Evolutionary conservation across 2,797 vertebrate species (phyloP).

Genomic region (Iguana delicatissima): DNA sequence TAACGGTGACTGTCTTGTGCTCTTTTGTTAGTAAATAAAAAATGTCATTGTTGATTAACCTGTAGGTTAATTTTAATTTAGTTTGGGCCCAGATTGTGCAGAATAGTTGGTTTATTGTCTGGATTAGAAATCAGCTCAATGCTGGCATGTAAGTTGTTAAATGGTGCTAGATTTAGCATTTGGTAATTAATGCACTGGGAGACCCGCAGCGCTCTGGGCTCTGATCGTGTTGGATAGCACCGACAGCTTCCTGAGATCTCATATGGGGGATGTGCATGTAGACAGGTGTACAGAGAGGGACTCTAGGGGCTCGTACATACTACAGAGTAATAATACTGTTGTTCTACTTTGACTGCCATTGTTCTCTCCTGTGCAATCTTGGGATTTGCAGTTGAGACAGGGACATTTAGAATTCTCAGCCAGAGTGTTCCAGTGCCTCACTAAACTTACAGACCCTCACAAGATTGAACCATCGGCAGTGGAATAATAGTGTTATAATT

Average conservation of each 20-base stretch:
- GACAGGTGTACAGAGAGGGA: neutral
- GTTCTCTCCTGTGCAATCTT: no score
- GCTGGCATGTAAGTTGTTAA: neutral
- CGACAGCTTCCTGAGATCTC: neutral
- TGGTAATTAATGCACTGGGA: neutral
- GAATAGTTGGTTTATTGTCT: neutral
- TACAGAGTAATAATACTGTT: no score
- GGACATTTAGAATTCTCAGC: no score
- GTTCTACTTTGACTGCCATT: no score
- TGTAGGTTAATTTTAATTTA: neutral
- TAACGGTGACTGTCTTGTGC: neutral
- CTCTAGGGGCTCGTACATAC: no score
- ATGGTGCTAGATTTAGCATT: neutral
- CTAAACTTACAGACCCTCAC: no score
- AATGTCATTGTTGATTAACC: neutral
- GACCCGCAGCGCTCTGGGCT: neutral
- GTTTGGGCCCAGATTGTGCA: neutral
- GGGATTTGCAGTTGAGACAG: no score
- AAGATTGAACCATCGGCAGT: no score
- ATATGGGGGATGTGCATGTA: neutral
- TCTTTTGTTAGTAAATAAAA: conserved; percentile 35
- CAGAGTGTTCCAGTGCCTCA: no score
- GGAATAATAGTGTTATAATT: no score
- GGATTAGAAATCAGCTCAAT: neutral
- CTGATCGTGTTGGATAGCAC: neutral